A percentile compares a stretch with the other conserved stretches of the same genome.
Evolutionary conservation across 1,140 invertebrate species (phyloP).

Genomic region (Drusus annulatus): DNA sequence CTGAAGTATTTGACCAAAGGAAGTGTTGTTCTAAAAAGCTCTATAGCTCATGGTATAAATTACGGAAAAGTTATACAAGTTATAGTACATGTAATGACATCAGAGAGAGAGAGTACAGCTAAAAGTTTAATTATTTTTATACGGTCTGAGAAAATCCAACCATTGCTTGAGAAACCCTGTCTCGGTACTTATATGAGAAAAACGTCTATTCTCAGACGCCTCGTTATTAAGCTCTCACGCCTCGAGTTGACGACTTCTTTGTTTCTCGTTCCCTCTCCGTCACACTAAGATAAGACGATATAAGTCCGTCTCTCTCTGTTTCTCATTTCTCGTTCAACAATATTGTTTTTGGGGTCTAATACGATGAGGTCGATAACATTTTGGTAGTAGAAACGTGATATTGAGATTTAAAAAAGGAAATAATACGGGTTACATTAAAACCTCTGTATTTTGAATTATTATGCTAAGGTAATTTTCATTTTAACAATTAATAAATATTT

Average conservation of each 20-base stretch:
- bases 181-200: conserved; percentile 56
- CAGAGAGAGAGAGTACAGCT: not conserved
- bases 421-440: no score
- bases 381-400: not conserved
- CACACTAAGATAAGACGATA: conserved; percentile 50
- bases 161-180: conserved; percentile 35
- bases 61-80: no score
- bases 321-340: conserved; percentile 69
- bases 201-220: conserved; percentile 69
- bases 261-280: conserved; percentile 61
- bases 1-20: no score
- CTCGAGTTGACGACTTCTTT: conserved; percentile 56
- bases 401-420: no score
- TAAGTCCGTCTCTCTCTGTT: conserved; percentile 66
- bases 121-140: not conserved
- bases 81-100: no score
- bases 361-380: conserved; percentile 15
- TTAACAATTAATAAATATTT: no score
- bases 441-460: no score
- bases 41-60: no score
- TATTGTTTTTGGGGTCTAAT: conserved; percentile 51
- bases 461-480: no score
- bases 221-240: conserved; percentile 74
- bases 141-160: not conserved
- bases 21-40: no score